Conservation (phyloP, 1,140 invertebrate genomes). For the Neocloeon triangulifer region DNA sequence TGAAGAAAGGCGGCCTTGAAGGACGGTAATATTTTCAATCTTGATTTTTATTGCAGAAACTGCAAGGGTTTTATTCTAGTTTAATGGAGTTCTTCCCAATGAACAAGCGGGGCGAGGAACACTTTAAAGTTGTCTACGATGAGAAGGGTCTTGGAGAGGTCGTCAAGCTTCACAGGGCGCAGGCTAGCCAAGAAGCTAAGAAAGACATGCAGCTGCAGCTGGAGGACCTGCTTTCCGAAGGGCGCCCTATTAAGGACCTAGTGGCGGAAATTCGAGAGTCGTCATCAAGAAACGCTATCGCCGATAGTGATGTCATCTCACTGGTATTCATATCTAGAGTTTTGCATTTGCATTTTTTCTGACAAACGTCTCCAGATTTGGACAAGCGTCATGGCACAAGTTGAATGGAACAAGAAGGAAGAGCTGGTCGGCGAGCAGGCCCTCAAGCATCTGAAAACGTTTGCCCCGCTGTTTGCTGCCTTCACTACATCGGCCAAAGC, state of each 20-base stretch:
- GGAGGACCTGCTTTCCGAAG: constrained; percentile 60
- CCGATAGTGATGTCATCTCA: constrained; percentile 68
- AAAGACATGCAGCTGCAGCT: constrained; percentile 52
- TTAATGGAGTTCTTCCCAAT: constrained; percentile 80
- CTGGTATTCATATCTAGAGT: constrained; percentile 15
- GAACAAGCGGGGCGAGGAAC: constrained; percentile 77
- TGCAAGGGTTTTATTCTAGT: constrained; percentile 29
- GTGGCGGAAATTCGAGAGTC: constrained; percentile 65
- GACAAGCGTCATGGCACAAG: constrained; percentile 78
- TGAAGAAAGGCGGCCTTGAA: constrained; percentile 78
- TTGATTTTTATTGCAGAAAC: constrained; percentile 4
- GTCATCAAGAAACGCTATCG: constrained; percentile 53
- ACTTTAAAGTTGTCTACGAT: constrained; percentile 63
- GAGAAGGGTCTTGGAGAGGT: constrained; percentile 68
- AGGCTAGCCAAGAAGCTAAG: constrained; percentile 66
- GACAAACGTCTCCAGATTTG: constrained; percentile 34
- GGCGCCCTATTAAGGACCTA: constrained; percentile 56
- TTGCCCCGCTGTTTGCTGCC: constrained; percentile 62
- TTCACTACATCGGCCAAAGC: constrained; percentile 64
- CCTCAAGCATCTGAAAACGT: constrained; percentile 67
- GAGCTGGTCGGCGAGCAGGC: constrained; percentile 88
- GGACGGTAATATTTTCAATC: constrained; percentile 24
- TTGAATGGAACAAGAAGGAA: constrained; percentile 97
- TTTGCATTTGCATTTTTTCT: not conserved
- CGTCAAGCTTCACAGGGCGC: constrained; percentile 71